Base-by-base conservation (phyloP, 2,888 invertebrate species). In the Rhingia rostrata region DNA sequence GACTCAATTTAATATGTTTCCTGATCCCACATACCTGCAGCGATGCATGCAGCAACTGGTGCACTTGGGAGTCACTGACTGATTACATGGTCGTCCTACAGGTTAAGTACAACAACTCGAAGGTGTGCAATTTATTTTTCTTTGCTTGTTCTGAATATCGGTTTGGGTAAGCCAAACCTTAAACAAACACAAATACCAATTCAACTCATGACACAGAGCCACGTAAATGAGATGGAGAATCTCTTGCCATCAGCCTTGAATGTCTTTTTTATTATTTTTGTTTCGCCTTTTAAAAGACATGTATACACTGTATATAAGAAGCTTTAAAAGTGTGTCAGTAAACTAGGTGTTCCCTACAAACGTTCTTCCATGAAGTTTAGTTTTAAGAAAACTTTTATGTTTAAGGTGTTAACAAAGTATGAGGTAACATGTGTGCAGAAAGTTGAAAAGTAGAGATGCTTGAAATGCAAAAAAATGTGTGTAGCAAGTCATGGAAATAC, bases 1-100 rank as follows among this genome's bases (percentile, higher is more conserved):
- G 91, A 97, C 97, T 77, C 95, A 95, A 90, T 92, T 94, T 33
- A 94, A 94, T 70, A 95, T 95, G 87, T 96, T 95, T 91, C 96
- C 96, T 2, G 96, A 96, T 92, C 93, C 94, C 4, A 94, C 93
- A 80, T 97, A 96, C 91, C 92, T 97, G 86, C 95, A 94, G 88
- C 93, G 92, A 70, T 91, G 91, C 78, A 90, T 92, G 90, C 91
- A 92, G 67, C 92, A 92, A 87, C 87, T 92, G 80, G 91, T 92
- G 67, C 92, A 92, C 88, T 87, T 92, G 77, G 92, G 92, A 43
- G 92, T 92, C 12, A 92, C 92, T 69, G 92, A 92, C 86, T 92
- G 87, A 89, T 70, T 41, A n/a, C 9, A 0, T 2, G 7, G 35
- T 60, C 35, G 43, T 64, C 58, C 47, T 67, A 10, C 45, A 75